Evolutionary conservation across 2,797 vertebrate genomes (phyloP).

Genomic region (Linurgus olivaceus): DNA sequence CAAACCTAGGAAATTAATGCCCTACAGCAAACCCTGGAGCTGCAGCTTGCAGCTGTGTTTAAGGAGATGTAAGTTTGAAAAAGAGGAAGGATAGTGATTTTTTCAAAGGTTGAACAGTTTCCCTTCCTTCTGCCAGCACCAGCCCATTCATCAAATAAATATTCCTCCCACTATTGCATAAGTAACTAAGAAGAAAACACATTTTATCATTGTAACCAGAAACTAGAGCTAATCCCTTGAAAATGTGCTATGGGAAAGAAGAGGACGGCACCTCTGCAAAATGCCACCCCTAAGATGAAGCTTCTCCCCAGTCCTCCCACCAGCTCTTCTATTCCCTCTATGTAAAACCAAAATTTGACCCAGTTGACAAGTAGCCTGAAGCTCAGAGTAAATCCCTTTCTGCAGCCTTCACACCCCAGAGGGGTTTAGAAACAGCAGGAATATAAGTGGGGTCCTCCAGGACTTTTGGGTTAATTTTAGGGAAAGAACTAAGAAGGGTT

Average conservation of each 20-base stretch:
- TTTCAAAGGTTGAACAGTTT: slow-evolving; percentile 6
- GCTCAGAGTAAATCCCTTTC: neutral
- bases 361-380: fast-evolving
- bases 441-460: neutral
- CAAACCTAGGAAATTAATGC: neutral
- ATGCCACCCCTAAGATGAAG: neutral
- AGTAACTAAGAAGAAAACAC: neutral
- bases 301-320: neutral
- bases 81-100: neutral
- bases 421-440: neutral
- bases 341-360: neutral
- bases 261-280: neutral
- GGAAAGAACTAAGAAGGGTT: neutral
- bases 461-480: neutral
- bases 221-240: neutral
- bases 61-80: neutral
- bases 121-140: neutral
- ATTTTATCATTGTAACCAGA: neutral
- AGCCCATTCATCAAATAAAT: neutral
- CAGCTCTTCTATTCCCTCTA: neutral
- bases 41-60: slow-evolving; percentile 26
- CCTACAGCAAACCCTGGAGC: neutral
- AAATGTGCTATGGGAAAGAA: neutral
- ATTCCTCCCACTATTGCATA: neutral
- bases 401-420: neutral